A percentile compares a stretch with the other conserved stretches of the same genome.
Evolutionary conservation across 1,140 invertebrate genomes (phyloP).

Genomic region (Andrena cerasifolii): DNA sequence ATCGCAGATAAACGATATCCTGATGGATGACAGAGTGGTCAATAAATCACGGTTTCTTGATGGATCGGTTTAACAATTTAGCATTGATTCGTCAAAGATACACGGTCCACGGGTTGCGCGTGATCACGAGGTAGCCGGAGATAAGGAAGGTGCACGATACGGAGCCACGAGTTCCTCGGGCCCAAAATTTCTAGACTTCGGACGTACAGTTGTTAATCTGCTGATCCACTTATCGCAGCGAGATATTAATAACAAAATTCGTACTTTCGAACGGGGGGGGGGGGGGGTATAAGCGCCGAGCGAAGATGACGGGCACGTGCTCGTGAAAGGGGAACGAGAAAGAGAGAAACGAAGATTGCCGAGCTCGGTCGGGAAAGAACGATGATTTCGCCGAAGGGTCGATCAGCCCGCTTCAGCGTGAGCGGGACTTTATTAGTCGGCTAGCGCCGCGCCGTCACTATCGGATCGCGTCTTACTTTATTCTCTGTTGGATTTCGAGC

Average conservation of each 20-base stretch:
- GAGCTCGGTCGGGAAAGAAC: conserved; percentile 19
- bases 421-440: conserved; percentile 28
- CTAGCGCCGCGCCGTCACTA: conserved; percentile 1
- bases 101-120: no score
- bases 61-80: no score
- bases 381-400: conserved; percentile 21
- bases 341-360: conserved; percentile 22
- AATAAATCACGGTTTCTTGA: no score
- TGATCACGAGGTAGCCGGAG: no score
- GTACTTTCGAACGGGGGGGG: no score
- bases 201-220: no score
- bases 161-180: no score
- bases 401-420: neutral
- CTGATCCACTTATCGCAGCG: neutral
- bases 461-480: neutral
- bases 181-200: no score
- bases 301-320: neutral
- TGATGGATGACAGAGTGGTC: no score
- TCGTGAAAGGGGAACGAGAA: conserved; percentile 5
- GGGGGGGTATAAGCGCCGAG: neutral
- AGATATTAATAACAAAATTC: neutral
- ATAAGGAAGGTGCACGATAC: no score
- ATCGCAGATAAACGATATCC: no score
- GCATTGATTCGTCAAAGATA: no score
- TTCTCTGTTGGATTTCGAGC: neutral